phyloP scores from a whole-genome alignment of 2,797 vertebrate genomes.

The Harpagifer antarcticus region DNA sequence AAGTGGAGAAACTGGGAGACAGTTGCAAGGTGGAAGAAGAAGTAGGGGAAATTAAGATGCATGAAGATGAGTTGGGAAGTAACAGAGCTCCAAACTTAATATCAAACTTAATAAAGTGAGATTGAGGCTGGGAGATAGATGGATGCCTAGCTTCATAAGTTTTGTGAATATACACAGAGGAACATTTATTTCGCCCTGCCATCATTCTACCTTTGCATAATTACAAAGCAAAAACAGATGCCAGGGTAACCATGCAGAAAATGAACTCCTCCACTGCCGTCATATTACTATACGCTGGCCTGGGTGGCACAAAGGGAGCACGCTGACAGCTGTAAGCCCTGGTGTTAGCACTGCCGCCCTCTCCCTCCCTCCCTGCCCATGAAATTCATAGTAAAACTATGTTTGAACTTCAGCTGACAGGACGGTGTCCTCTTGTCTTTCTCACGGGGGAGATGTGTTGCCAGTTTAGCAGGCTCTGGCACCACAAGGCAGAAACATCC shows the following conservation, averaged over 20 bases:
- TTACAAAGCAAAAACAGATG: conserved; percentile 82
- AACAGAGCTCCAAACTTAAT: conserved; percentile 47
- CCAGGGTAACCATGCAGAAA: conserved; percentile 84
- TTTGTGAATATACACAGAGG: conserved; percentile 71
- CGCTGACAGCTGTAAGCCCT: conserved; percentile 63
- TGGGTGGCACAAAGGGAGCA: conserved; percentile 63
- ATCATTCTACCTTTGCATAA: conserved; percentile 73
- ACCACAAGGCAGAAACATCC: conserved; percentile 69
- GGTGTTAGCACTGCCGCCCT: conserved; percentile 41
- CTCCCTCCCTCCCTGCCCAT: conserved; percentile 9
- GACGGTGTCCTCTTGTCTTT: conserved; percentile 52
- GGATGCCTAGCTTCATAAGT: conserved; percentile 62
- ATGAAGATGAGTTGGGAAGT: conserved; percentile 54
- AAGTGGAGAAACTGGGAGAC: conserved; percentile 55
- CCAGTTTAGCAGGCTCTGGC: conserved; percentile 49
- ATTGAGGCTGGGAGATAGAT: conserved; percentile 53
- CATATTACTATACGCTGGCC: conserved; percentile 57
- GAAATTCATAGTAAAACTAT: conserved; percentile 56
- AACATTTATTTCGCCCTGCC: conserved; percentile 67
- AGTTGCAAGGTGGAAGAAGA: conserved; percentile 39
- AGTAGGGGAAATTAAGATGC: conserved; percentile 64
- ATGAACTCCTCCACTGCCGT: conserved; percentile 74
- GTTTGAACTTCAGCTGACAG: conserved; percentile 65
- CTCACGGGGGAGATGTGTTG: conserved; percentile 40
- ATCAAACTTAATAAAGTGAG: conserved; percentile 31